Conservation (phyloP, 2,113 vertebrate species). For the Empidonax traillii region DNA sequence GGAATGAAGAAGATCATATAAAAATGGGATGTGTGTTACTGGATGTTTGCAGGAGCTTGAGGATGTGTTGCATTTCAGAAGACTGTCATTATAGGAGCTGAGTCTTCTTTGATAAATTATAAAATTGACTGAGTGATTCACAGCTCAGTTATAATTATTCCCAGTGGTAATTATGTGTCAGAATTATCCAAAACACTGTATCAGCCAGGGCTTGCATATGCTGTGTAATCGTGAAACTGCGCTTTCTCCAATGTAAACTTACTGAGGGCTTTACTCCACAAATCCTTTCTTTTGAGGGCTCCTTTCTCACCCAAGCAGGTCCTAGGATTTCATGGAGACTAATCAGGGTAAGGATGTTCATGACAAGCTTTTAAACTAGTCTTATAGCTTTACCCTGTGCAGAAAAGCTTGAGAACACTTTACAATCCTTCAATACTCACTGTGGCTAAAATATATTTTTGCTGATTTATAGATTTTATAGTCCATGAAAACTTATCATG, state of each 20-base stretch:
- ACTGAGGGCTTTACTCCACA: background rate
- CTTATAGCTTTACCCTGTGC: background rate
- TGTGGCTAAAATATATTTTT: background rate
- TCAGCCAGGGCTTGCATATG: background rate
- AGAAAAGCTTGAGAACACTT: background rate
- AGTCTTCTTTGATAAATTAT: background rate
- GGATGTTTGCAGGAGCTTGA: background rate
- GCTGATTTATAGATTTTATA: background rate
- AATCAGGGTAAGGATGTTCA: background rate
- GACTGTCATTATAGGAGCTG: background rate
- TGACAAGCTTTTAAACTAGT: background rate
- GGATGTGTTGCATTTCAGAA: background rate
- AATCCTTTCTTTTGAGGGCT: background rate
- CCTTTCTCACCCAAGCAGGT: background rate
- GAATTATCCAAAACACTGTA: background rate
- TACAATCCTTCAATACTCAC: background rate
- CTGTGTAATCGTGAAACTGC: background rate
- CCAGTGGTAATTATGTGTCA: background rate
- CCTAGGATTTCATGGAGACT: background rate
- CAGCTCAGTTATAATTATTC: constrained; percentile 6
- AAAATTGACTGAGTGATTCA: background rate
- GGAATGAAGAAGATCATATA: background rate
- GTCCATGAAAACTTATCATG: background rate
- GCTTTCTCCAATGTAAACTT: background rate
- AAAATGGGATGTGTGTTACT: background rate